These are phyloP conservation scores for Palythoa grandis DNA, from an alignment of 92 coral and sea anemone genomes.

Conservation along the genomic window DNA sequence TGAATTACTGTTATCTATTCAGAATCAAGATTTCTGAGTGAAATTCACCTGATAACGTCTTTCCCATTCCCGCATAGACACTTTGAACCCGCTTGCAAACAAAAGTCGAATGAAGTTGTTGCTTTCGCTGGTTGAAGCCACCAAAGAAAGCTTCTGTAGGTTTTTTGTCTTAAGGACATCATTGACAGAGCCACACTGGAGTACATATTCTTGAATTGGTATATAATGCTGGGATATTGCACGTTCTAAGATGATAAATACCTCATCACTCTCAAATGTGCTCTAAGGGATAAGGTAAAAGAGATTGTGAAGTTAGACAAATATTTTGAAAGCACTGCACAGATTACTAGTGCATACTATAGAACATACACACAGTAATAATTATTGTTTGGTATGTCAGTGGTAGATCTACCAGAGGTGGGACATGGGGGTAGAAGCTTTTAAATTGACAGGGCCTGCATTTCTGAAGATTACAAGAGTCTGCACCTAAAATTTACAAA, in stretches of 20 bases:
- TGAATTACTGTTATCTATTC: no score
- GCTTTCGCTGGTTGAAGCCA: neutral
- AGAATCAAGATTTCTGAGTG: neutral
- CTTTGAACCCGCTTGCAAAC: conserved; percentile 14
- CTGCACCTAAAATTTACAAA: no score
- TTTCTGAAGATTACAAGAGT: no score
- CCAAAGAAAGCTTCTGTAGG: neutral
- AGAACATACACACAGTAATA: neutral
- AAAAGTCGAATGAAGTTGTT: neutral
- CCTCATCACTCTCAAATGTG: neutral
- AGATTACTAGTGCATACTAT: neutral
- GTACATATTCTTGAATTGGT: neutral
- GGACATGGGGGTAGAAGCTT: no score
- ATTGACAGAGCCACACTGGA: neutral
- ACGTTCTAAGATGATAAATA: neutral
- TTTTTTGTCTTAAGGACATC: conserved; percentile 3
- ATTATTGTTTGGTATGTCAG: neutral
- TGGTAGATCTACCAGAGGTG: no score
- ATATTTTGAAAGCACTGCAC: neutral
- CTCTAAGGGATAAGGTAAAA: neutral
- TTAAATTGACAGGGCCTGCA: no score
- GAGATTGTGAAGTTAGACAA: neutral
- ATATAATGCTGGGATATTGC: neutral
- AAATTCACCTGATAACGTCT: neutral
- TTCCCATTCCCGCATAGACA: neutral